A percentile compares a stretch with the other conserved stretches of the same genome.
Conservation (phyloP, 2,113 vertebrate genomes). For the Ammospiza nelsoni region DNA sequence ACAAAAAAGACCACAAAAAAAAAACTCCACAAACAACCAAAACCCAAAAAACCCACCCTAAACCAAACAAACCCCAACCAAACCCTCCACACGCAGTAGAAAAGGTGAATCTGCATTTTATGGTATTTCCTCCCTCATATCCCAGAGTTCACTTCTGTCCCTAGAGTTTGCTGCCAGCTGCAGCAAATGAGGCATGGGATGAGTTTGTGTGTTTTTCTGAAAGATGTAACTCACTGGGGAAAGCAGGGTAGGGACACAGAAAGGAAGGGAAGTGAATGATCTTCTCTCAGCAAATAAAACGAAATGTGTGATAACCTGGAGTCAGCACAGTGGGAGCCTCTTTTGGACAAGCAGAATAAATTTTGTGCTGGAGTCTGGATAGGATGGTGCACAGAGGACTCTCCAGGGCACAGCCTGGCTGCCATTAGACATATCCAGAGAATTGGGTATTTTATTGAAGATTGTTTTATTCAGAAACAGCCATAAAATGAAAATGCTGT, state of each 20-base stretch:
- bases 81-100: neutral
- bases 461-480: neutral
- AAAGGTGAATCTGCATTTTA: neutral
- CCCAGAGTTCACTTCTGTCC: neutral
- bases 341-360: neutral
- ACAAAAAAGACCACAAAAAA: neutral
- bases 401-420: neutral
- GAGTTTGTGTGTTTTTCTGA: neutral
- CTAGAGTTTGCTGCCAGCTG: constrained; percentile 3
- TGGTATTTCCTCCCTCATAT: neutral
- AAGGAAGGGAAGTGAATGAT: neutral
- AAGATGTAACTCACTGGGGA: constrained; percentile 3
- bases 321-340: neutral
- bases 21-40: neutral
- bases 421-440: neutral
- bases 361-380: neutral
- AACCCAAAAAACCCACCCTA: fast-evolving
- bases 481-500: neutral
- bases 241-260: neutral
- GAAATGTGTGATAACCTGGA: neutral
- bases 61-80: neutral
- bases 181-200: constrained; percentile 51
- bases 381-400: neutral
- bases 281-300: neutral
- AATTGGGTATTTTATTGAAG: neutral